Evolutionary conservation across 2,113 vertebrate species (phyloP).

Genomic region (Ploceus nigricollis): DNA sequence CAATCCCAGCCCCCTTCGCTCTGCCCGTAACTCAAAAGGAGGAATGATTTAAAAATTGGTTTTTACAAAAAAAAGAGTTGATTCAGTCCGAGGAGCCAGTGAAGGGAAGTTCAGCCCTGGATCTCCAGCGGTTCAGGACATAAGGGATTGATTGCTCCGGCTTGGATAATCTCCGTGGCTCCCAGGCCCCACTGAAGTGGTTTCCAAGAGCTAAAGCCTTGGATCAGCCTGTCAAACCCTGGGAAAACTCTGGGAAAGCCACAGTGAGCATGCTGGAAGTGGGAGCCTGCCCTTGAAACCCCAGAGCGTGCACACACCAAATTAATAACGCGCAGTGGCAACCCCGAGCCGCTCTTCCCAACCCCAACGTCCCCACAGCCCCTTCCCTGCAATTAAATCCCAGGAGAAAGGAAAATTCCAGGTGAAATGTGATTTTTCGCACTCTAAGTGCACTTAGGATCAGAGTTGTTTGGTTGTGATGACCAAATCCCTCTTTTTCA

Average conservation of each 20-base stretch:
- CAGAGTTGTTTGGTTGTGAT: not conserved
- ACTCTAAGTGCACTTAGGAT: rapidly evolving
- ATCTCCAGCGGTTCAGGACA: not conserved
- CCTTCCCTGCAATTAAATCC: not conserved
- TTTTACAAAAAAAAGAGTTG: not conserved
- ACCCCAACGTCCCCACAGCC: not conserved
- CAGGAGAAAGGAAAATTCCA: rapidly evolving
- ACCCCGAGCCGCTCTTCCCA: not conserved
- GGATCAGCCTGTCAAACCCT: slow-evolving; percentile 13
- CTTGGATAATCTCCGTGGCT: not conserved
- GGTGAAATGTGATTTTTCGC: not conserved
- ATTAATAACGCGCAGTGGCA: rapidly evolving
- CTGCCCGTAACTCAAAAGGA: not conserved
- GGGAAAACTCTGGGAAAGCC: not conserved
- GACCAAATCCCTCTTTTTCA: not conserved
- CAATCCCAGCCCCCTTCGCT: not conserved
- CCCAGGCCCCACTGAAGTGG: slow-evolving; percentile 11
- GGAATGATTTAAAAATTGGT: not conserved
- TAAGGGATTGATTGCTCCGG: slow-evolving; percentile 19
- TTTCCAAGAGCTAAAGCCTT: slow-evolving; percentile 40
- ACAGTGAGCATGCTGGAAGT: not conserved
- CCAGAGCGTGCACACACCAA: not conserved
- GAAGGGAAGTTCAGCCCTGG: not conserved
- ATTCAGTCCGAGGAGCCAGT: not conserved
- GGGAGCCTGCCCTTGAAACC: not conserved